These are phyloP conservation scores for Lerema accius DNA, from an alignment of 1,140 invertebrate species.

Conservation along the genomic window DNA sequence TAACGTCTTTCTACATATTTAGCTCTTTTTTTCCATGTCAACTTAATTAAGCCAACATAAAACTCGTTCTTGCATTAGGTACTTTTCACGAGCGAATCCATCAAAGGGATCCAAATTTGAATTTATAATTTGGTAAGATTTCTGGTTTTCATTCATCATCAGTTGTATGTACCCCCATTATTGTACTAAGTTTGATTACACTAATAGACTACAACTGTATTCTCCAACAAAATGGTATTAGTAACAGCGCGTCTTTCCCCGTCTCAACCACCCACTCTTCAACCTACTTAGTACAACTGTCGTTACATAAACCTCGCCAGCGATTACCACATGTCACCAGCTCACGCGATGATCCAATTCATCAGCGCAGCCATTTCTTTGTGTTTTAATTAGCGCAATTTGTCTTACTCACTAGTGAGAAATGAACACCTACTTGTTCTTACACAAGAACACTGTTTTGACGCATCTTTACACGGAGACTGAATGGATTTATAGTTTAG, in stretches of 20 bases:
- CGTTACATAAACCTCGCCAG: constrained; percentile 11
- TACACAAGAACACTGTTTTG: constrained; percentile 11
- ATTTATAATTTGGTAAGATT: too few relatives aligned
- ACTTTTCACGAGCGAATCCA: too few relatives aligned
- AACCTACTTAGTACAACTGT: not conserved
- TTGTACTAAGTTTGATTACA: too few relatives aligned
- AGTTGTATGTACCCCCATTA: too few relatives aligned
- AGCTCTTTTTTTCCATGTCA: too few relatives aligned
- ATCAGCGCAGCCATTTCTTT: constrained; percentile 15
- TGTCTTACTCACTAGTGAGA: constrained; percentile 9
- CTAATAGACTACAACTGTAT: not conserved
- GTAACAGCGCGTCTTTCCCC: not conserved
- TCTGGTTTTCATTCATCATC: too few relatives aligned
- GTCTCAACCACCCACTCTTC: not conserved
- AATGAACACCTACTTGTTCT: not conserved
- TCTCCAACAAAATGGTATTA: not conserved
- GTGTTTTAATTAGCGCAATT: constrained; percentile 25
- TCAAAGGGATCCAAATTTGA: too few relatives aligned
- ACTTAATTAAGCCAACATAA: too few relatives aligned
- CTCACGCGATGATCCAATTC: constrained; percentile 4
- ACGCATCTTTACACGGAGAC: constrained; percentile 6
- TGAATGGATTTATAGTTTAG: not conserved
- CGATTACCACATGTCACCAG: constrained; percentile 11
- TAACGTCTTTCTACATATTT: too few relatives aligned
- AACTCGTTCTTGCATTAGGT: too few relatives aligned